phyloP scores from a whole-genome alignment of 2,888 invertebrate species.

The Meiosimyza decipiens region DNA sequence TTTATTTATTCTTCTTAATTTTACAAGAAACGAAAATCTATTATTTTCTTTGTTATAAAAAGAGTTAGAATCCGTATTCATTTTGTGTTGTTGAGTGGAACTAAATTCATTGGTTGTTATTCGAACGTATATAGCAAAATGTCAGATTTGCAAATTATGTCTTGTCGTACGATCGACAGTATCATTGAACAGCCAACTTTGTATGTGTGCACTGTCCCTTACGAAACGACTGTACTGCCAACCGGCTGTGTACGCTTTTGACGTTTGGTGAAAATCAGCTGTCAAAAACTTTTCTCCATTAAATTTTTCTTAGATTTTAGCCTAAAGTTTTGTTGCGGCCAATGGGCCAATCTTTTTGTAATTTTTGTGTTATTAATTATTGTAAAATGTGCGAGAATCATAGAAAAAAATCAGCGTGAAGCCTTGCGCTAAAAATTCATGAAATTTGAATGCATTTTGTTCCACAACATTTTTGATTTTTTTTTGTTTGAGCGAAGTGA shows the following conservation, averaged over 20 bases:
- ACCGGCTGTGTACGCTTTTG: not conserved
- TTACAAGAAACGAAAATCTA: too few species aligned
- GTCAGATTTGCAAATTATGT: too few species aligned
- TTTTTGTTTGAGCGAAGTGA: constrained; percentile 27
- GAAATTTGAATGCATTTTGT: constrained; percentile 15
- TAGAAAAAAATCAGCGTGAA: constrained; percentile 6
- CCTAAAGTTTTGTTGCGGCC: constrained; percentile 16
- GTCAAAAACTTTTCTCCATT: constrained; percentile 27
- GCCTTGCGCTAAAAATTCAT: constrained; percentile 9
- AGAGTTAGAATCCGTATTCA: too few species aligned
- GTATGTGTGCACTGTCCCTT: too few species aligned
- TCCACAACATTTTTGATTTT: constrained; percentile 5
- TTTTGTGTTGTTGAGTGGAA: too few species aligned
- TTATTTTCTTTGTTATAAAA: too few species aligned
- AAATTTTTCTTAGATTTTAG: constrained; percentile 17
- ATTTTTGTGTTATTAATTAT: constrained; percentile 26
- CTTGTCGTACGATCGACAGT: too few species aligned
- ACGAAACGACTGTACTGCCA: too few species aligned
- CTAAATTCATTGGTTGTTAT: too few species aligned
- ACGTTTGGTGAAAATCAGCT: constrained; percentile 31
- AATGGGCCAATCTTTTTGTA: constrained; percentile 28
- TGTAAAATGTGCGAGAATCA: constrained; percentile 13
- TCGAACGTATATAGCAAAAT: too few species aligned
- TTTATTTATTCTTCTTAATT: too few species aligned
- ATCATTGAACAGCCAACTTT: too few species aligned